phyloP scores from a whole-genome alignment of 1,140 invertebrate species.

The Sitophilus oryzae region DNA sequence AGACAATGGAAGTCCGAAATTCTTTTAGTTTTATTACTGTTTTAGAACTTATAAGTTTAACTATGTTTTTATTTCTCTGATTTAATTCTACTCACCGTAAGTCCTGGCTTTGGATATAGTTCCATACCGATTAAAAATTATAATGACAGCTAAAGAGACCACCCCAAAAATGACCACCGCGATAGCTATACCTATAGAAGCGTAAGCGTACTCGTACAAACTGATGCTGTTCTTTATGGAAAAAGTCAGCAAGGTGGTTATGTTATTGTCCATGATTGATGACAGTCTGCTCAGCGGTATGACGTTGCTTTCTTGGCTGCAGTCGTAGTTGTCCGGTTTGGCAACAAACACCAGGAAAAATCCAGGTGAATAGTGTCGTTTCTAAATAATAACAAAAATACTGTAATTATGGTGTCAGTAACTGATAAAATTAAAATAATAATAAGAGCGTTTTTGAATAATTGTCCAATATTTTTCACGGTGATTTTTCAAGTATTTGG shows the following conservation, averaged over 20 bases:
- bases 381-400: too few species aligned
- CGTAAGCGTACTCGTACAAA: constrained; percentile 24
- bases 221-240: constrained; percentile 28
- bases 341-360: constrained; percentile 79
- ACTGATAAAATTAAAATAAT: too few species aligned
- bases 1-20: too few species aligned
- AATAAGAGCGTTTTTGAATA: too few species aligned
- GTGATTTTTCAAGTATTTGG: too few species aligned
- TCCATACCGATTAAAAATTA: constrained; percentile 28
- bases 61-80: too few species aligned
- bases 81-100: too few species aligned
- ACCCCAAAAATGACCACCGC: constrained; percentile 21
- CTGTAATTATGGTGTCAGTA: too few species aligned
- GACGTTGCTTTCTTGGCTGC: constrained; percentile 45
- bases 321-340: constrained; percentile 68
- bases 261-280: constrained; percentile 48
- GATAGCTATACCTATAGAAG: constrained; percentile 19
- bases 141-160: constrained; percentile 15
- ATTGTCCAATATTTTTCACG: too few species aligned
- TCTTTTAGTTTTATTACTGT: too few species aligned
- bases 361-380: constrained; percentile 56
- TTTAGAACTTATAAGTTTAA: too few species aligned
- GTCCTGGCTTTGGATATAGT: constrained; percentile 25
- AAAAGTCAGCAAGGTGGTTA: constrained; percentile 39
- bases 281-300: constrained; percentile 36